These are phyloP conservation scores for Girardia tigrina DNA, from an alignment of 2,888 invertebrate genomes.

Conservation along the genomic window DNA sequence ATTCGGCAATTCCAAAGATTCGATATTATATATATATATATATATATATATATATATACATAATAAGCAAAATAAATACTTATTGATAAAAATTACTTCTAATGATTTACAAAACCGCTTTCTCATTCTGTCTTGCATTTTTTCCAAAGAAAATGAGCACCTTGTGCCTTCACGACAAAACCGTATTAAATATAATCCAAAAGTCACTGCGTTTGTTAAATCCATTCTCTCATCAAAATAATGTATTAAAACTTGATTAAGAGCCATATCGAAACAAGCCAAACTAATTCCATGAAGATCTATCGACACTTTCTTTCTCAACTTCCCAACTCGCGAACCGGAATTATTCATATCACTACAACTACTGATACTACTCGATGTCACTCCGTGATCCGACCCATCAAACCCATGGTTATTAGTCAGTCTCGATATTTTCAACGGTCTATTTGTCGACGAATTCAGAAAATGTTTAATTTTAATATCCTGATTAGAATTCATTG, in stretches of 20 bases:
- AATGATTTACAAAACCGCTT: not conserved
- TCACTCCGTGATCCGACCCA: not conserved
- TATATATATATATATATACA: too few species aligned
- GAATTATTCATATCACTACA: slow-evolving; percentile 16
- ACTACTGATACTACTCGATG: slow-evolving; percentile 4
- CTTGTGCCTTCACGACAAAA: not conserved
- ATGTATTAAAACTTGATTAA: not conserved
- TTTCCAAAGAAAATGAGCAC: not conserved
- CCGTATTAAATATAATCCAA: slow-evolving; percentile 11
- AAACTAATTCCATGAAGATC: not conserved
- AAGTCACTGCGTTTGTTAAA: not conserved
- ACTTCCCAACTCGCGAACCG: not conserved
- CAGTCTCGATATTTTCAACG: not conserved
- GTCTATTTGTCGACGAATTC: not conserved
- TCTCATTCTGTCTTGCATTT: not conserved
- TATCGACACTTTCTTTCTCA: not conserved
- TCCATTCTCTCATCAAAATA: not conserved
- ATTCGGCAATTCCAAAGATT: too few species aligned
- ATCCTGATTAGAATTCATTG: not conserved
- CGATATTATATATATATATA: too few species aligned
- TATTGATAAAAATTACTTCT: not conserved
- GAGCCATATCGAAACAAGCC: not conserved
- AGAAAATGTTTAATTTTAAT: not conserved
- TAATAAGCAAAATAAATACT: too few species aligned
- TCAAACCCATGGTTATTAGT: not conserved